A percentile compares a stretch with the other conserved stretches of the same genome.
Evolutionary conservation across 2,888 invertebrate species (phyloP).

Genomic region (Lordiphosa fenestrarum): DNA sequence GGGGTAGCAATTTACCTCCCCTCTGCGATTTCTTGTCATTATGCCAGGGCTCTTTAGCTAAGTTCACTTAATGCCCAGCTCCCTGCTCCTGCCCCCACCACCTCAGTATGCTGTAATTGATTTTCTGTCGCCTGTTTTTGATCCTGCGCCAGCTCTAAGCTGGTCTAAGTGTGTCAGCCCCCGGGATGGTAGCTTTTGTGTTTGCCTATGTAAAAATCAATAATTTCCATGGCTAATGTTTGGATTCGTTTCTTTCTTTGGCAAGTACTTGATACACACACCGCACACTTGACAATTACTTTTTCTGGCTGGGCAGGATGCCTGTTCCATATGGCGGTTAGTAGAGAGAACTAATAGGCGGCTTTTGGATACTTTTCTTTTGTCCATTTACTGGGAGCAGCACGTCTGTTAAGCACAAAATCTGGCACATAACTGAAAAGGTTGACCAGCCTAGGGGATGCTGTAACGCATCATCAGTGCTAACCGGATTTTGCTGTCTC

Average conservation of each 20-base stretch:
- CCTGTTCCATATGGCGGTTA: constrained; percentile 57
- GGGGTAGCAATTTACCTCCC: constrained; percentile 25
- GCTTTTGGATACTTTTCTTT: constrained; percentile 13
- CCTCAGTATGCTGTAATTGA: constrained; percentile 50
- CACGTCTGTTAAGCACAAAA: constrained; percentile 59
- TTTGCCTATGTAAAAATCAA: constrained; percentile 65
- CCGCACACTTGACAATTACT: constrained; percentile 43
- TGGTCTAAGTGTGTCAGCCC: constrained; percentile 53
- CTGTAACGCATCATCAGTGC: constrained; percentile 44
- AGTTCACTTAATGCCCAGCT: constrained; percentile 57
- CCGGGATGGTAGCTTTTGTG: constrained; percentile 23
- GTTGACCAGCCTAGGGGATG: constrained; percentile 50
- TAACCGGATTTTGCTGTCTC: constrained; percentile 43
- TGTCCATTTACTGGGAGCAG: constrained; percentile 11
- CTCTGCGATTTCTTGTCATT: constrained; percentile 24
- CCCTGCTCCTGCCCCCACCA: constrained; percentile 23
- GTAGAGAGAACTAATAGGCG: constrained; percentile 21
- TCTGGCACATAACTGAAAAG: constrained; percentile 67
- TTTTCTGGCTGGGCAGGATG: constrained; percentile 38
- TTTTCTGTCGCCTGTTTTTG: constrained; percentile 49
- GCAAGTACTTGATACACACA: constrained; percentile 60
- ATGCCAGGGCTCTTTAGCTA: constrained; percentile 55
- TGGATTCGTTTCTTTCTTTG: constrained; percentile 34
- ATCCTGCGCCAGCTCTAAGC: constrained; percentile 22
- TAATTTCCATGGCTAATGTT: constrained; percentile 61